Evolutionary conservation across 2,113 vertebrate species (phyloP).

Genomic region (Tricholaema leucomelas): DNA sequence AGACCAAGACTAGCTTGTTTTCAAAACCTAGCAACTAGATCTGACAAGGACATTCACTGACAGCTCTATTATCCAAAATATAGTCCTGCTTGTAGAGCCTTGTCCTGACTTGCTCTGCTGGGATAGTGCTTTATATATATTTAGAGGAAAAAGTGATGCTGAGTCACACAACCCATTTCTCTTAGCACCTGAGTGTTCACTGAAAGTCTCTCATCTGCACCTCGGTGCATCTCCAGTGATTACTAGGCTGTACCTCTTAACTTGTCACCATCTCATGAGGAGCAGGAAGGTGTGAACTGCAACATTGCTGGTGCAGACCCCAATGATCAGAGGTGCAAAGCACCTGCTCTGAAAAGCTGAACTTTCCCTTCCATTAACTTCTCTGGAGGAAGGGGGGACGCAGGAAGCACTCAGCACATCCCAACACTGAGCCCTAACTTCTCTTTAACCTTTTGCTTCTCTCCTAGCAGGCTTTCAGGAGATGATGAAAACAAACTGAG

Average conservation of each 20-base stretch:
- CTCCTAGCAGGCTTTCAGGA: slow-evolving; percentile 19
- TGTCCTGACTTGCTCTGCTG: neutral
- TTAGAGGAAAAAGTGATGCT: neutral
- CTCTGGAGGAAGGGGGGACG: neutral
- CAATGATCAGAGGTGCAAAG: neutral
- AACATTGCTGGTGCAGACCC: neutral
- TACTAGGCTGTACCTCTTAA: neutral
- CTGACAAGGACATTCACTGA: neutral
- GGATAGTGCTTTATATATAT: neutral
- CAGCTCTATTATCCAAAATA: neutral
- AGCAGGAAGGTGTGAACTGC: neutral
- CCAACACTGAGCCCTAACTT: neutral
- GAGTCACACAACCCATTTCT: neutral
- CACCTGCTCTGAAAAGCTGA: neutral
- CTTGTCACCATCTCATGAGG: neutral
- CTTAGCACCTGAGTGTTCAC: neutral
- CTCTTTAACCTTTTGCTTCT: slow-evolving; percentile 21
- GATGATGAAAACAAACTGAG: slow-evolving; percentile 46
- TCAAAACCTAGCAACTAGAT: neutral
- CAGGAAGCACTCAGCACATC: neutral
- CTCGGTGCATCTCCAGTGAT: neutral
- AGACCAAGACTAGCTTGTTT: neutral
- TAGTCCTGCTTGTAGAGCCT: neutral
- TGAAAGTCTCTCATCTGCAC: neutral
- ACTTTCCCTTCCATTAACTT: neutral